Evolutionary conservation across 2,113 vertebrate genomes (phyloP).

Genomic region (Leuciscus idus): DNA sequence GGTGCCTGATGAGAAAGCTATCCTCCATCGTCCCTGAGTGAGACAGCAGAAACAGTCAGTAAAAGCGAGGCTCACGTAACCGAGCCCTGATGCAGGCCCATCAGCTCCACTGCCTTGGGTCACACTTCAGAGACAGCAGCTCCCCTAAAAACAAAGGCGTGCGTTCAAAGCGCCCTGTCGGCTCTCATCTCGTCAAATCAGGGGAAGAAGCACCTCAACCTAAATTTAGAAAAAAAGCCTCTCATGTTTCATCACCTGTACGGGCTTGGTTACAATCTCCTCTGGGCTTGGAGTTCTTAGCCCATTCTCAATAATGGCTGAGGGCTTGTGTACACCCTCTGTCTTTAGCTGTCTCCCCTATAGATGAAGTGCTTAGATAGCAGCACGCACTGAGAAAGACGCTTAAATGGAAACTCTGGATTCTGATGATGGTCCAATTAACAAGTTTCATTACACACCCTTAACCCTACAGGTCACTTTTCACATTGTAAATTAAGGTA

Average conservation of each 20-base stretch:
- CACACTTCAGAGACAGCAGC: conserved; percentile 34
- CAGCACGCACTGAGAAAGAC: neutral
- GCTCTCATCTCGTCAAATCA: conserved; percentile 44
- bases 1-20: conserved; percentile 13
- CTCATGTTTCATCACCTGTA: conserved; percentile 63
- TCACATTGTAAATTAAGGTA: neutral
- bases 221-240: conserved; percentile 48
- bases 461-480: neutral
- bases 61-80: conserved; percentile 38
- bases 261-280: conserved; percentile 42
- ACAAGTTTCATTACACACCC: neutral
- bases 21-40: neutral
- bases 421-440: neutral
- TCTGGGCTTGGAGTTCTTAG: conserved; percentile 20
- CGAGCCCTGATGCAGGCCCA: conserved; percentile 41
- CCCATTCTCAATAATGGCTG: neutral
- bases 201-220: conserved; percentile 41
- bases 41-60: neutral
- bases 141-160: conserved; percentile 56
- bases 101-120: conserved; percentile 36
- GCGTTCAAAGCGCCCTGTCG: conserved; percentile 56
- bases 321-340: conserved; percentile 20
- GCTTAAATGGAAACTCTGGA: neutral
- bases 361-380: conserved; percentile 35
- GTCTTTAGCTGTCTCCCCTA: conserved; percentile 7